Evolutionary conservation across 1,140 invertebrate genomes (phyloP).

Genomic region (Drosophila novamexicana): DNA sequence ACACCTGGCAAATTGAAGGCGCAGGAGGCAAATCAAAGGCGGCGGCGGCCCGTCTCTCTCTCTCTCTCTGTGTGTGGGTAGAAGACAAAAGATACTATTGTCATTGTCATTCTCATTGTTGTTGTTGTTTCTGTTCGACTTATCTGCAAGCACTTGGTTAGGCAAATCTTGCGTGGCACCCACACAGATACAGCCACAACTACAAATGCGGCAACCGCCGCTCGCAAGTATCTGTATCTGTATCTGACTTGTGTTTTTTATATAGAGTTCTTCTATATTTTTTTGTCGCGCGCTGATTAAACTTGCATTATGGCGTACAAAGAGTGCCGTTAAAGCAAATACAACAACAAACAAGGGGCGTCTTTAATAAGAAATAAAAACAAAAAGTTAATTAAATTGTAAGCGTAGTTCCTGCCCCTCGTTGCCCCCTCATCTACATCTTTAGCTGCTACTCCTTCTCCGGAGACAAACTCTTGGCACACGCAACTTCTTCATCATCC

Average conservation of each 20-base stretch:
- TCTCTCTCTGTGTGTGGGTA: background rate
- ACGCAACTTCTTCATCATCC: slow-evolving; percentile 81
- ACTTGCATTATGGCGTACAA: slow-evolving; percentile 75
- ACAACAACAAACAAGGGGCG: slow-evolving; percentile 56
- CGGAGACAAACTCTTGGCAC: slow-evolving; percentile 27
- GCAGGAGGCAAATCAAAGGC: slow-evolving; percentile 55
- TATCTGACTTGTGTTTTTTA: slow-evolving; percentile 1
- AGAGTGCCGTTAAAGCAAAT: slow-evolving; percentile 76
- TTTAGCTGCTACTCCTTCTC: no score
- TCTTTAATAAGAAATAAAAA: slow-evolving; percentile 76
- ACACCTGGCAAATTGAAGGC: slow-evolving; percentile 64
- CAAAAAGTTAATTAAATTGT: slow-evolving; percentile 80
- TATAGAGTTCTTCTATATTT: slow-evolving; percentile 12
- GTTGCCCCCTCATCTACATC: background rate
- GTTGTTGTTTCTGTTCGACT: slow-evolving; percentile 49
- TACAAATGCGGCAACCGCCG: slow-evolving; percentile 37
- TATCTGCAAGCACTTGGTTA: slow-evolving; percentile 62
- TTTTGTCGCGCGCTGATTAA: slow-evolving; percentile 78
- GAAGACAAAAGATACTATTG: slow-evolving; percentile 42
- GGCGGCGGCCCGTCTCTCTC: slow-evolving; percentile 20
- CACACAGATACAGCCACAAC: slow-evolving; percentile 26
- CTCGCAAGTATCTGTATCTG: slow-evolving; percentile 26
- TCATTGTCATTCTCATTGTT: slow-evolving; percentile 18
- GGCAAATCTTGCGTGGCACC: slow-evolving; percentile 63
- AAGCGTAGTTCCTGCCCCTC: slow-evolving; percentile 36